Evolutionary conservation across 2,113 vertebrate genomes (phyloP).

Genomic region (Scartelaos histophorus): DNA sequence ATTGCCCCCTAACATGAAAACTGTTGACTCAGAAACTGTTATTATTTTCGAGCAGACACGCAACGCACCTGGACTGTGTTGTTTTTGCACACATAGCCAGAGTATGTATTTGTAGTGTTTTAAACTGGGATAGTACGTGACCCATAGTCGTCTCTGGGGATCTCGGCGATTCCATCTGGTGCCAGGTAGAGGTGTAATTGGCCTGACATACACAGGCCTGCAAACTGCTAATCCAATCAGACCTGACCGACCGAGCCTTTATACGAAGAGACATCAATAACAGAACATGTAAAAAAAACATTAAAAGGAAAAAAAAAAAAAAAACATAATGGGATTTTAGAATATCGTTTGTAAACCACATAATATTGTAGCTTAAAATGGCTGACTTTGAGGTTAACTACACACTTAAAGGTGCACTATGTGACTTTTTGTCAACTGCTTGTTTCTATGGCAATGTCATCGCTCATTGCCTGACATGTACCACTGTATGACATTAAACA

Average conservation of each 20-base stretch:
- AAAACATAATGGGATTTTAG: not conserved
- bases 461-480: too few relatives aligned
- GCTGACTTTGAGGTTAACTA: too few relatives aligned
- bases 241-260: constrained; percentile 43
- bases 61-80: constrained; percentile 57
- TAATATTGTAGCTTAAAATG: not conserved
- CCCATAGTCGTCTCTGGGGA: constrained; percentile 55
- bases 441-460: too few relatives aligned
- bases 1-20: constrained; percentile 8
- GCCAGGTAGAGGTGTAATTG: constrained; percentile 69
- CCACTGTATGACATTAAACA: too few relatives aligned
- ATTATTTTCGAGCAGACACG: constrained; percentile 71
- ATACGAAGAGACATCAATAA: constrained; percentile 15
- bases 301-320: not conserved
- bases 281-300: not conserved
- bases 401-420: too few relatives aligned
- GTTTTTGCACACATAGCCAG: constrained; percentile 52
- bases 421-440: too few relatives aligned
- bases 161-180: constrained; percentile 63
- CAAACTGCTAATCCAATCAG: constrained; percentile 68
- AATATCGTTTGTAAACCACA: not conserved
- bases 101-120: constrained; percentile 40
- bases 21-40: constrained; percentile 48
- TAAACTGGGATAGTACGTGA: constrained; percentile 47
- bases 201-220: constrained; percentile 62